Percentiles rank a stretch among this genome's conserved stretches.
phyloP scores from a whole-genome alignment of 2,888 invertebrate genomes.

The Prosopocoilus inquinatus region DNA sequence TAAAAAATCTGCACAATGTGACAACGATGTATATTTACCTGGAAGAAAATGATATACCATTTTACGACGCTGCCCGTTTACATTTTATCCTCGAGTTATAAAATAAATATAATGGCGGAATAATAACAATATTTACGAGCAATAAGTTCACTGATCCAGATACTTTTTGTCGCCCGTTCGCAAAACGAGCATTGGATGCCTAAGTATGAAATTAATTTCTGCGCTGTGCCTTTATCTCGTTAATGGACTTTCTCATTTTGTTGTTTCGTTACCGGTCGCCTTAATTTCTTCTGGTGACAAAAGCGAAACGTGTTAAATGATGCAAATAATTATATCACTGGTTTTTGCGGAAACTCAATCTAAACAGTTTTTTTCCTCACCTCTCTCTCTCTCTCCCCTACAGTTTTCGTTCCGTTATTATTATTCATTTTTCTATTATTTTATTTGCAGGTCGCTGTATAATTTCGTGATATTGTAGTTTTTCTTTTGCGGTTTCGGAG shows the following conservation, averaged over 20 bases:
- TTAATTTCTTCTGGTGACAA: too few relatives aligned
- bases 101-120: conserved; percentile 19
- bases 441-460: too few relatives aligned
- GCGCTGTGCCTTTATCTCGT: neutral
- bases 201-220: neutral
- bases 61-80: conserved; percentile 10
- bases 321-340: too few relatives aligned
- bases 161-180: conserved; percentile 14
- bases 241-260: neutral
- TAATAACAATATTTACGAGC: conserved; percentile 17
- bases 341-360: too few relatives aligned
- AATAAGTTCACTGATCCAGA: conserved; percentile 19
- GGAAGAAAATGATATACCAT: conserved; percentile 19
- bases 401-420: too few relatives aligned
- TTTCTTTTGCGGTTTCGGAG: too few relatives aligned
- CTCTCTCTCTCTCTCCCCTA: too few relatives aligned
- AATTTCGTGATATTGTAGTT: too few relatives aligned
- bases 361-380: too few relatives aligned
- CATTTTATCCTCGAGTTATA: conserved; percentile 11
- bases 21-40: conserved; percentile 11
- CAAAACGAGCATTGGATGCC: neutral
- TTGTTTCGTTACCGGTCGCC: neutral
- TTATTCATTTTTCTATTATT: too few relatives aligned
- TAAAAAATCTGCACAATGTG: conserved; percentile 1
- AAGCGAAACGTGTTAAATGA: too few relatives aligned